Evolutionary conservation across 92 coral and sea anemone species (phyloP).

Genomic region (Actinostola sp.): DNA sequence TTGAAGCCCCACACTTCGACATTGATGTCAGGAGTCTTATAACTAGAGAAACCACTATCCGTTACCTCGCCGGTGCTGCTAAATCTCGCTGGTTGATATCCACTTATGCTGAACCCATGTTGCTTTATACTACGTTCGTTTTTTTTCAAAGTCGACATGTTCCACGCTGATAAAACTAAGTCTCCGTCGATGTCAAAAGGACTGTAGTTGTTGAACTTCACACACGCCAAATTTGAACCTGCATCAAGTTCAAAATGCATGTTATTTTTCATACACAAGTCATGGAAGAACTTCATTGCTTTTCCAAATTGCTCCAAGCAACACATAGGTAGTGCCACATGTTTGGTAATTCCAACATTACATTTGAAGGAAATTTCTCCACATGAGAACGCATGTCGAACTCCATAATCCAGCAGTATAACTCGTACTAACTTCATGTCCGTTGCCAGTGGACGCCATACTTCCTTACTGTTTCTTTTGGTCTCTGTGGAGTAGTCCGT

Average conservation of each 20-base stretch:
- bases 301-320: slow-evolving; percentile 26
- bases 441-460: slow-evolving; percentile 36
- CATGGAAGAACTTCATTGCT: slow-evolving; percentile 26
- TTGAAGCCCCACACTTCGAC: slow-evolving; percentile 31
- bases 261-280: slow-evolving; percentile 17
- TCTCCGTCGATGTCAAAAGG: slow-evolving; percentile 36
- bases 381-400: slow-evolving; percentile 21
- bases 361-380: slow-evolving; percentile 21
- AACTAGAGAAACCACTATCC: slow-evolving; percentile 1
- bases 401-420: slow-evolving; percentile 1
- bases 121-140: slow-evolving; percentile 7
- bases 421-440: slow-evolving; percentile 34
- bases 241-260: slow-evolving; percentile 19
- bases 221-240: slow-evolving; percentile 10
- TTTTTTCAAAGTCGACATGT: slow-evolving; percentile 9
- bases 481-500: slow-evolving; percentile 37
- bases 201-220: slow-evolving; percentile 18
- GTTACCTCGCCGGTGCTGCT: slow-evolving; percentile 3
- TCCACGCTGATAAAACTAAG: slow-evolving; percentile 8
- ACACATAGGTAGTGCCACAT: slow-evolving; percentile 19
- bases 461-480: slow-evolving; percentile 10
- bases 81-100: background rate
- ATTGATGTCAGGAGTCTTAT: slow-evolving; percentile 29
- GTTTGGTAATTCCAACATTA: background rate
- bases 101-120: slow-evolving; percentile 20